Percentiles rank a stretch among this genome's conserved stretches.
These are phyloP conservation scores for Aphis gossypii DNA, from an alignment of 1,140 invertebrate genomes.

Conservation along the genomic window DNA sequence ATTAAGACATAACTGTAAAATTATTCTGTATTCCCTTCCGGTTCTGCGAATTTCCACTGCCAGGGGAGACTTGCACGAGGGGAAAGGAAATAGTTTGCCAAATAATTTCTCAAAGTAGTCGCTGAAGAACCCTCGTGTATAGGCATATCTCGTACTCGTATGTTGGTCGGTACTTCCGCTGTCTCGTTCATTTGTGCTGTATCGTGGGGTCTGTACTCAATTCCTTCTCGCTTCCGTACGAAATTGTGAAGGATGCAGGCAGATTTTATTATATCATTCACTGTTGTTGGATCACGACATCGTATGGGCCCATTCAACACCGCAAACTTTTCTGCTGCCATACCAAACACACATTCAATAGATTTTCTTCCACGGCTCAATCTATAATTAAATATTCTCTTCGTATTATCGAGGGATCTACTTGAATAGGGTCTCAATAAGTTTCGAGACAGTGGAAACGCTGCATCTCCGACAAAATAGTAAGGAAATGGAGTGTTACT, in stretches of 20 bases:
- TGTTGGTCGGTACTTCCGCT: conserved; percentile 46
- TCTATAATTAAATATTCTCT: conserved; percentile 64
- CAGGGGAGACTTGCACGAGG: conserved; percentile 60
- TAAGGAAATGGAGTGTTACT: conserved; percentile 53
- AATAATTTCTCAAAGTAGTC: conserved; percentile 60
- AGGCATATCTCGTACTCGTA: neutral
- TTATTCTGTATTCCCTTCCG: neutral
- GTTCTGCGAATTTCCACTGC: conserved; percentile 49
- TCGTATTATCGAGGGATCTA: conserved; percentile 40
- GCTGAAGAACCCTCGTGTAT: conserved; percentile 54
- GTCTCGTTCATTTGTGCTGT: conserved; percentile 59
- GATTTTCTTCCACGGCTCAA: conserved; percentile 61
- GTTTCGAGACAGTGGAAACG: conserved; percentile 63
- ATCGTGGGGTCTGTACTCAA: conserved; percentile 58
- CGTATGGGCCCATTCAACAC: conserved; percentile 59
- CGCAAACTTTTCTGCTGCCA: conserved; percentile 60
- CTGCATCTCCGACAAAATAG: conserved; percentile 63
- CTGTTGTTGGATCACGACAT: conserved; percentile 59
- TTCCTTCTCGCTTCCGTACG: conserved; percentile 58
- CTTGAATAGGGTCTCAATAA: conserved; percentile 62
- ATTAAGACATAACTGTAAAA: neutral
- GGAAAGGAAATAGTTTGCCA: conserved; percentile 60
- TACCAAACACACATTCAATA: conserved; percentile 65
- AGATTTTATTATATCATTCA: conserved; percentile 61
- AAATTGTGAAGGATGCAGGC: conserved; percentile 58